phyloP scores from a whole-genome alignment of 2,888 invertebrate genomes.

The Corythucha ciliata region DNA sequence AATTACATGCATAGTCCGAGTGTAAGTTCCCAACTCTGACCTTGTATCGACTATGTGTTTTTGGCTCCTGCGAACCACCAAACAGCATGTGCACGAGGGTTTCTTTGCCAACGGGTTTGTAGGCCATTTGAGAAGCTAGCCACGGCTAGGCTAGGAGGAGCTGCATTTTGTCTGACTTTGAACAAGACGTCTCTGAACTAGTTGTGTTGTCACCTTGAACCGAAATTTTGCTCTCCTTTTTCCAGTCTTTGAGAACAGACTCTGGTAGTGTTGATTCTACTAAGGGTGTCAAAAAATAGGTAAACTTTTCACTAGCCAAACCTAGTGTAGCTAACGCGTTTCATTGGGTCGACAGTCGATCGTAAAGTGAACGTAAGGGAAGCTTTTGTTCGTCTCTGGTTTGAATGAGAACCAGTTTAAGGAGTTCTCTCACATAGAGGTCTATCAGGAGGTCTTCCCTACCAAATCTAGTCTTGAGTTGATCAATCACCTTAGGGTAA shows the following conservation, averaged over 20 bases:
- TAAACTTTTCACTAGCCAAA: slow-evolving; percentile 35
- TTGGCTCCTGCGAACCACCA: no score
- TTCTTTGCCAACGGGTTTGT: no score
- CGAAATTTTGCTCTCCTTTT: no score
- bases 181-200: no score
- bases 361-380: slow-evolving; percentile 31
- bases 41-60: no score
- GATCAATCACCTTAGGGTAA: slow-evolving; percentile 34
- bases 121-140: no score
- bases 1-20: no score
- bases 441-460: slow-evolving; percentile 34
- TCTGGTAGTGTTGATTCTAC: slow-evolving; percentile 38
- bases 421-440: slow-evolving; percentile 34
- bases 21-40: no score
- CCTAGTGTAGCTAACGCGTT: slow-evolving; percentile 36
- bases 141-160: no score
- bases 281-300: slow-evolving; percentile 37
- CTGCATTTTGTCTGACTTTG: no score
- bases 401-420: slow-evolving; percentile 35
- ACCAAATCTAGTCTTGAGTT: slow-evolving; percentile 30
- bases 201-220: no score
- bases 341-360: slow-evolving; percentile 36
- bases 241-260: slow-evolving; percentile 35
- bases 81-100: no score
- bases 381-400: slow-evolving; percentile 22